Evolutionary conservation across 2,113 vertebrate genomes (phyloP).

Genomic region (Agapornis roseicollis): DNA sequence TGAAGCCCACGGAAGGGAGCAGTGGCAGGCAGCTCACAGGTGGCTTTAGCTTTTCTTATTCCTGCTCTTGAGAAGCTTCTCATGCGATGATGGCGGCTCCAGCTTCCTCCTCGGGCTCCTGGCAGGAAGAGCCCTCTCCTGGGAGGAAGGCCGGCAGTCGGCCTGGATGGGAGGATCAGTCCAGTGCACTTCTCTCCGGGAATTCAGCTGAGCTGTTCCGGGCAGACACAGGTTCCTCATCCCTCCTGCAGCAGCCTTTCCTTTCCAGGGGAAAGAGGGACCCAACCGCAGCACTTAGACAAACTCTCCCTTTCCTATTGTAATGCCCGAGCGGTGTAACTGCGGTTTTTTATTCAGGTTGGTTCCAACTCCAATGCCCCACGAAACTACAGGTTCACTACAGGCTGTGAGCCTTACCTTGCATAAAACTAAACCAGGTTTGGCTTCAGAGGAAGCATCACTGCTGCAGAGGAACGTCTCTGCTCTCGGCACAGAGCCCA

Average conservation of each 20-base stretch:
- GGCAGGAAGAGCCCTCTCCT: not conserved
- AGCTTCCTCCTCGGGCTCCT: not conserved
- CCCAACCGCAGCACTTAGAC: not conserved
- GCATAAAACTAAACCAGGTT: not conserved
- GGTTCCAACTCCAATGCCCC: not conserved
- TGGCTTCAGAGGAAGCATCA: not conserved
- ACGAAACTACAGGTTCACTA: not conserved
- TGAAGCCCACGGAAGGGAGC: not conserved
- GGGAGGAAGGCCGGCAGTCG: not conserved
- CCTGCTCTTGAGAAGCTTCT: not conserved
- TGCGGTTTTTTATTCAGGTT: not conserved
- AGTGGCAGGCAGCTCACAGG: not conserved
- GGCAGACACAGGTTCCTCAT: accelerated
- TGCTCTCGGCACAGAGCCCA: accelerated
- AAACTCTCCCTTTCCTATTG: not conserved
- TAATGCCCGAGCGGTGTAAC: accelerated
- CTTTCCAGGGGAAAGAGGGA: not conserved
- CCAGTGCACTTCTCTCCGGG: accelerated
- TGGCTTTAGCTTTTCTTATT: not conserved
- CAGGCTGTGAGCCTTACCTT: not conserved
- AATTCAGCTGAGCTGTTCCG: not conserved
- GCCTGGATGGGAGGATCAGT: not conserved
- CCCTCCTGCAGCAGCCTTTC: not conserved
- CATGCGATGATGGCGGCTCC: not conserved
- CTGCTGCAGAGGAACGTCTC: not conserved